Evolutionary conservation across 53 echinoderm and acorn worm species (phyloP).

Genomic region (Luidia sarsii): DNA sequence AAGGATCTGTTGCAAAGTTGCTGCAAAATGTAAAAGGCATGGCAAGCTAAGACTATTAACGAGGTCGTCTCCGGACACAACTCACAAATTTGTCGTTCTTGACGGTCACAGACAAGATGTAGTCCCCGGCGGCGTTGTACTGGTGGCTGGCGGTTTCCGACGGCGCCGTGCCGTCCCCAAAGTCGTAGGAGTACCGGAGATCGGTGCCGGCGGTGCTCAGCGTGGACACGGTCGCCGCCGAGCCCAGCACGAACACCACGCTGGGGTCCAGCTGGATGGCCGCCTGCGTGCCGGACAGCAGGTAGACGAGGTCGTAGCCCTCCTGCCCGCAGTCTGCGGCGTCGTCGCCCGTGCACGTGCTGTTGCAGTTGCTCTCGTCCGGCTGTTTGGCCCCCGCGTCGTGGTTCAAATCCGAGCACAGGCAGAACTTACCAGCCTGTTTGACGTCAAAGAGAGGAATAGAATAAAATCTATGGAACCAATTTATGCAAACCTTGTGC

Average conservation of each 20-base stretch:
- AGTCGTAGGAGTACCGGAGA: conserved; percentile 7
- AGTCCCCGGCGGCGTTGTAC: conserved; percentile 24
- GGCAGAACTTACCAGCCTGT: conserved; percentile 48
- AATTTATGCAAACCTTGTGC: too few relatives aligned
- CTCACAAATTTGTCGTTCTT: conserved; percentile 23
- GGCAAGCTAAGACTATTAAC: too few relatives aligned
- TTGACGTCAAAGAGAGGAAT: too few relatives aligned
- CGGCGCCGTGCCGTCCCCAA: conserved; percentile 19
- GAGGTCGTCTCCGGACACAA: too few relatives aligned
- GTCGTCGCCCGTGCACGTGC: conserved; percentile 45
- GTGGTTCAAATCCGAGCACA: conserved; percentile 47
- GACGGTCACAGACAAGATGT: conserved; percentile 14
- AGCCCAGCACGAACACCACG: conserved; percentile 35
- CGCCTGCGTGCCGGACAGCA: background rate
- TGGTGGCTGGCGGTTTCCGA: background rate
- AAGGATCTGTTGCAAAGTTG: too few relatives aligned
- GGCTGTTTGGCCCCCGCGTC: background rate
- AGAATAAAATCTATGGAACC: too few relatives aligned
- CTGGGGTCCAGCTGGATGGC: conserved; percentile 39
- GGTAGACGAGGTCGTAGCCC: conserved; percentile 23
- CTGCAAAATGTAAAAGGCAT: too few relatives aligned
- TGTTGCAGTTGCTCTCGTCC: conserved; percentile 18
- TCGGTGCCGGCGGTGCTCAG: background rate
- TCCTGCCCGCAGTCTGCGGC: conserved; percentile 26
- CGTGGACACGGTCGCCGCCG: background rate